Percentiles rank a stretch among this genome's conserved stretches.
These are phyloP conservation scores for Venustoraphidia nigricollis DNA, from an alignment of 2,888 invertebrate genomes.

Conservation along the genomic window DNA sequence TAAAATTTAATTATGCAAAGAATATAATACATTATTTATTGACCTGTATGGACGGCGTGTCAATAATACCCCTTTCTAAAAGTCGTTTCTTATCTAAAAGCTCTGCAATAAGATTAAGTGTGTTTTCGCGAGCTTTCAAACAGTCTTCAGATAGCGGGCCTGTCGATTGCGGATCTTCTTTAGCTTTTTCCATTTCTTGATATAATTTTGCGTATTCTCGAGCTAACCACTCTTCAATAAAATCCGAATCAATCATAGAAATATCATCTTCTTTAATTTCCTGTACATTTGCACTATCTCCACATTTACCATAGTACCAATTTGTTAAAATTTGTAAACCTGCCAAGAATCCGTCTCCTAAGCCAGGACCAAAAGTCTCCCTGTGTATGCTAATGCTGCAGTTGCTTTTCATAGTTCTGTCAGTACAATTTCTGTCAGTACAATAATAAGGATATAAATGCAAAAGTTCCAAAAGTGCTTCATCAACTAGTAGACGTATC, in stretches of 20 bases:
- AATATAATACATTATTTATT: too few species aligned
- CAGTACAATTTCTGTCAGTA: background rate
- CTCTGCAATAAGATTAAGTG: background rate
- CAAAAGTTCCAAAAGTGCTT: background rate
- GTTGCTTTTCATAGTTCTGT: background rate
- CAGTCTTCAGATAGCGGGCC: background rate
- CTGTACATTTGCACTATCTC: background rate
- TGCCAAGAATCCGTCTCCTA: background rate
- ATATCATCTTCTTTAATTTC: background rate
- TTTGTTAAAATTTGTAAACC: background rate
- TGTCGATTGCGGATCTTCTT: background rate
- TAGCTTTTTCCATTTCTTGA: background rate
- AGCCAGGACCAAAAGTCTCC: background rate
- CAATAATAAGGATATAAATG: background rate
- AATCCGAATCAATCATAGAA: background rate
- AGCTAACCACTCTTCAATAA: background rate
- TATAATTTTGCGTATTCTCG: background rate
- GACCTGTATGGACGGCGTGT: too few species aligned
- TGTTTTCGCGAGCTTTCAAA: background rate
- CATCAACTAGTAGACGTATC: too few species aligned
- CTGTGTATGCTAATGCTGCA: background rate
- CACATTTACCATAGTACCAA: background rate
- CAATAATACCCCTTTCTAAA: background rate
- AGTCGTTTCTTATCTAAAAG: background rate
- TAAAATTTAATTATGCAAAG: too few species aligned